Evolutionary conservation across 2,113 vertebrate species (phyloP), one percentile per base, ranked within the genome.

Genomic region (Elanus axillaris): DNA sequence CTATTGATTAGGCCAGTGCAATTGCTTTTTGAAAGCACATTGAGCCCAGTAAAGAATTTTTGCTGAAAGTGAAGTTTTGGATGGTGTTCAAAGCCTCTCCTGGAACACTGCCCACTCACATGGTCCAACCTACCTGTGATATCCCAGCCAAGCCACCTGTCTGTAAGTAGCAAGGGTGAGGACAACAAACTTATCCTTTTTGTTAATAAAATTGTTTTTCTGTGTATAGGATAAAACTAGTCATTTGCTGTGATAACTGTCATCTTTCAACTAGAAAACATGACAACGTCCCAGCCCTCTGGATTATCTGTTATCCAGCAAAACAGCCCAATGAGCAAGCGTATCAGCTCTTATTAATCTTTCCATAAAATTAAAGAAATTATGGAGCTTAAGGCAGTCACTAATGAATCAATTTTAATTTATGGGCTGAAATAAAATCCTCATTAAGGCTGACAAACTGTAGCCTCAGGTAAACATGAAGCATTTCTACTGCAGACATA

Each of bases 391-490:
- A 86, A 95, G 94, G 94, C 88, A 94, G 84, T 96, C 7, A 47
- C 50, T 98, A 97, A 97, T 98, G 52, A 97, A 97, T 97, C 86
- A 31, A 47, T 97, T 96, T 94, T 98, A 97, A 97, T 97, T 97
- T 97, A 96, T 58, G 42, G 42, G 78, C 80, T 96, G 89, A 94
- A 97, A 95, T 97, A 96, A 97, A 97, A 97, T 96, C 81, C 10
- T 72, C 84, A 91, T 97, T 97, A 97, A 93, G 40, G 27, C 89
- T 96, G 97, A 96, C 85, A 97, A 95, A 92, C 73, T 42, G 5
- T 96, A 94, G 89, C 96, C 88, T 94, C 45, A 58, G 94, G 94
- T 96, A 96, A 95, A 92, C 56, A 91, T 1, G 6, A 78, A 77
- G 34, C 26, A 88, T 96, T 97, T 98, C 77, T 58, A 66, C 36